A percentile compares a stretch with the other conserved stretches of the same genome.
These are phyloP conservation scores for Phoebastria nigripes DNA, from an alignment of 2,797 vertebrate genomes.

Conservation along the genomic window DNA sequence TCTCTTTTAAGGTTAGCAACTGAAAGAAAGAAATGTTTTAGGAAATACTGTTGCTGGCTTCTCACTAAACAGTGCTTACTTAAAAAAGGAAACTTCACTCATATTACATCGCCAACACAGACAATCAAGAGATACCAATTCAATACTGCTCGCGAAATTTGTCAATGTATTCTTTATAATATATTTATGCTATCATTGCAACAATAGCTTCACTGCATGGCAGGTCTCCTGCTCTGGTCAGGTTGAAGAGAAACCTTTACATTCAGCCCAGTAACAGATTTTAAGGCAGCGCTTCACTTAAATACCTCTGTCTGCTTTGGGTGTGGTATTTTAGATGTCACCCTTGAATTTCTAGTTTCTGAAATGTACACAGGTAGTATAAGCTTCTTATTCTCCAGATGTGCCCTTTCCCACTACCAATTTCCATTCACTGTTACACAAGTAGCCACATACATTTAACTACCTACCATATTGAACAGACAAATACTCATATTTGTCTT, in stretches of 20 bases:
- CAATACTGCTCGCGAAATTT: background rate
- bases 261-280: background rate
- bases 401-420: background rate
- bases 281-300: background rate
- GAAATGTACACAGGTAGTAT: background rate
- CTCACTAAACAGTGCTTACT: background rate
- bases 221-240: background rate
- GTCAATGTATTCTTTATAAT: background rate
- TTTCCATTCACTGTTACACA: background rate
- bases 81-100: background rate
- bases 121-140: background rate
- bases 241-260: background rate
- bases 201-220: background rate
- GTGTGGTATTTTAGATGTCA: background rate
- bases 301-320: background rate
- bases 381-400: background rate
- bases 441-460: background rate
- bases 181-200: background rate
- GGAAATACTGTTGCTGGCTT: background rate
- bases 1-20: background rate
- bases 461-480: fast-evolving
- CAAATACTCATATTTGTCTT: background rate
- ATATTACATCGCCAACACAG: background rate
- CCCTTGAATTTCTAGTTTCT: background rate
- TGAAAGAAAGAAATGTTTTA: background rate